Evolutionary conservation across 2,888 invertebrate species (phyloP).

Genomic region (Prostheceraeus crozeri): DNA sequence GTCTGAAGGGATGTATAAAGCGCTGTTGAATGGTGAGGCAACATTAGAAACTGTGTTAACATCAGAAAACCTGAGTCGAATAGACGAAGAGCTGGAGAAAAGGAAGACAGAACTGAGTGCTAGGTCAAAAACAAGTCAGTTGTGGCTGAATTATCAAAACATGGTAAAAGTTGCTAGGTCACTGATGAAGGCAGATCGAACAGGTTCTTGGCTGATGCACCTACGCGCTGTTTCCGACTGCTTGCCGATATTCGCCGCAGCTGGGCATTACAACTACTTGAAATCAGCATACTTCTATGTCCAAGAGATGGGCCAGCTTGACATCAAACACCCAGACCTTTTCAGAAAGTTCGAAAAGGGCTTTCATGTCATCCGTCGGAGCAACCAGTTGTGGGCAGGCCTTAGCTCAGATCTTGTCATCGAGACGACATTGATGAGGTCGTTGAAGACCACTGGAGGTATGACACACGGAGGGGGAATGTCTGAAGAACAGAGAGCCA

Average conservation of each 20-base stretch:
- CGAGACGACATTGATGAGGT: slow-evolving; percentile 40
- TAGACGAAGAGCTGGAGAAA: slow-evolving; percentile 15
- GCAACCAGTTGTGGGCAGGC: slow-evolving; percentile 39
- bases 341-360: slow-evolving; percentile 36
- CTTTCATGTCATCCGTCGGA: slow-evolving; percentile 35
- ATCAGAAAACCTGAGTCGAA: slow-evolving; percentile 5
- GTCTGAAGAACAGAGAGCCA: slow-evolving; percentile 38
- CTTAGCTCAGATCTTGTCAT: slow-evolving; percentile 40
- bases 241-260: slow-evolving; percentile 38
- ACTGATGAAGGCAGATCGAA: slow-evolving; percentile 39
- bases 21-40: slow-evolving; percentile 16
- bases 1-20: slow-evolving; percentile 33
- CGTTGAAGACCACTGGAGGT: slow-evolving; percentile 36
- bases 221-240: slow-evolving; percentile 33
- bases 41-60: slow-evolving; percentile 26
- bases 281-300: slow-evolving; percentile 39
- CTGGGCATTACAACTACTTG: slow-evolving; percentile 39
- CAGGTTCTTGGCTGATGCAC: slow-evolving; percentile 31
- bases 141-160: slow-evolving; percentile 37
- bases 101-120: slow-evolving; percentile 32
- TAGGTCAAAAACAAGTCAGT: slow-evolving; percentile 35
- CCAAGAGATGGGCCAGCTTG: slow-evolving; percentile 34
- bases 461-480: slow-evolving; percentile 38
- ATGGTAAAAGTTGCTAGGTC: slow-evolving; percentile 37
- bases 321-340: slow-evolving; percentile 34